Percentiles rank a stretch among this genome's conserved stretches.
phyloP scores from a whole-genome alignment of 1,140 invertebrate species.

The Drosophila burlai region DNA sequence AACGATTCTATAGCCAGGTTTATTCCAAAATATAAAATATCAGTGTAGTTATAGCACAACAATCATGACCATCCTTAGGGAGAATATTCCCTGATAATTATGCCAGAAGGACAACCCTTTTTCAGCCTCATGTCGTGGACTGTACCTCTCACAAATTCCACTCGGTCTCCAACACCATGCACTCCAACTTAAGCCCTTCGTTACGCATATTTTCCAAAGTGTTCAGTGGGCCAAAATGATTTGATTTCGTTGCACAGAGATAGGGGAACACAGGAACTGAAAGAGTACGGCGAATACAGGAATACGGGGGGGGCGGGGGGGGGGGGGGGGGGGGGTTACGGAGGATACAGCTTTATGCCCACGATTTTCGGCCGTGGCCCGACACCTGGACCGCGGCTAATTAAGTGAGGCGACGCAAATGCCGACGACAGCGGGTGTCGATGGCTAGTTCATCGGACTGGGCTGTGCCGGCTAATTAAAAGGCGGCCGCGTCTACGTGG shows the following conservation, averaged over 20 bases:
- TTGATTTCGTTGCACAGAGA: slow-evolving; percentile 23
- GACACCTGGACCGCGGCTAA: slow-evolving; percentile 49
- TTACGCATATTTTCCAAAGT: slow-evolving; percentile 17
- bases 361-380: slow-evolving; percentile 11
- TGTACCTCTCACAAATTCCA: slow-evolving; percentile 32
- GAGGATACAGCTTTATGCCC: slow-evolving; percentile 7
- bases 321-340: too few species aligned
- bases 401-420: slow-evolving; percentile 50
- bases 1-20: background rate
- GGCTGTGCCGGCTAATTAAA: slow-evolving; percentile 68
- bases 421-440: slow-evolving; percentile 39
- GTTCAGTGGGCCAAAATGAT: slow-evolving; percentile 44
- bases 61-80: background rate
- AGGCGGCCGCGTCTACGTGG: slow-evolving; percentile 68
- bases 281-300: background rate
- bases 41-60: background rate
- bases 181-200: background rate
- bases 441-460: slow-evolving; percentile 37
- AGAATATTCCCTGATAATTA: background rate
- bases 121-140: background rate
- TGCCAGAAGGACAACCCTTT: background rate
- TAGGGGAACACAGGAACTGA: background rate
- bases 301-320: background rate
- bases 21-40: background rate
- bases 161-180: background rate